Base-by-base conservation (phyloP, 2,113 vertebrate genomes). In the Silurus asotus region DNA sequence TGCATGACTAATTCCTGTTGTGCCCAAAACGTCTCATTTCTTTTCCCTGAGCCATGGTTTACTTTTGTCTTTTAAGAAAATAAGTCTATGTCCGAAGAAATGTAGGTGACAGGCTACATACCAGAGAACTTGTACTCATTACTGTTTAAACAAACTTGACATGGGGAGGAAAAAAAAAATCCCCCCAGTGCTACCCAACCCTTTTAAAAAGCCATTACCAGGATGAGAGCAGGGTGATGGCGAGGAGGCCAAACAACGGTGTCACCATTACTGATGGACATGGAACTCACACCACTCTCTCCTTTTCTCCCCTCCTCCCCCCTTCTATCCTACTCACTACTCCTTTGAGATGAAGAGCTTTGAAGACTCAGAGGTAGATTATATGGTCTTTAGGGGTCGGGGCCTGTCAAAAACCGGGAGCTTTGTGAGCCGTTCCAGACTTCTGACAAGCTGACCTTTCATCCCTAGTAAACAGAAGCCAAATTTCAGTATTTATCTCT, bases 141-240 rank as follows among this genome's bases (percentile, higher is more conserved):
- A 91, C 91, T 93, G 89, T 94, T 95, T 95, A 96, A 96, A 95
- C 92, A 95, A 96, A 94, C 91, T 90, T 84, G 87, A 91, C 55
- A 84, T 83, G 88, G 83, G 67, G 82, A 90, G 84, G 87, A 87
- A 89, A 86, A 8, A 86, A 8, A 89, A 94, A 94, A 93, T 92
- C 94, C 37, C 37, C 37, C 37, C 93, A 95, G 85, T 87, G 90
- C 48, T 7, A 25, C 83, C 80, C 88, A 80, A 82, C 87, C 88
- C 87, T 92, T 91, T 95, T 92, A 91, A 94, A 93, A 94, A 95
- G 93, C 93, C 91, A 90, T 95, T 96, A 93, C 90, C 91, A 91
- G 90, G 88, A 88, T 90, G 80, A 75, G 28, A 82, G 89, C 89
- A 82, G 89, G 87, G 87, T 78, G 67, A 74, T 67, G 81, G 89